Base-by-base conservation (phyloP, 2,797 vertebrate genomes). In the Spheniscus humboldti region DNA sequence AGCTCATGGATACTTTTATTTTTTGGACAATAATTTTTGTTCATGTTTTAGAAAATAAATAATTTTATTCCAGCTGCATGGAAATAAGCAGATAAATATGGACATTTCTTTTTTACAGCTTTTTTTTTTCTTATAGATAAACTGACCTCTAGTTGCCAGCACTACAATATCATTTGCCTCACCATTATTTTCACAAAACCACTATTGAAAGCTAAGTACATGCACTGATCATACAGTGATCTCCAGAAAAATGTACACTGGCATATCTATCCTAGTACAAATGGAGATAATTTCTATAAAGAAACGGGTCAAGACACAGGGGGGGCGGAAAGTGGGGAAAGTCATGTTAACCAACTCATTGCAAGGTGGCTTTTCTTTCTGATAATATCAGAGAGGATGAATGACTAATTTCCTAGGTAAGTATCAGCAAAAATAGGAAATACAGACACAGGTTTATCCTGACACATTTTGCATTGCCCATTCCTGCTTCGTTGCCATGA, bases 311-410 rank as follows among this genome's bases (percentile, higher is more conserved):
- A 50, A 67, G 43, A 75, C 63, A 48, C 0, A 0, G n/a, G 17
- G 3, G 3, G 11, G 11, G 22, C 2, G 7, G 7, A 41, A 7
- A 41, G 41, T 41, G 41, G 13, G 22, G 1, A 0, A 10, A 16
- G 11, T 37, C 13, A 69, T 12, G 14, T 62, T 33, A 77, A 37
- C 6, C 27, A 69, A 39, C 68, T 60, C 39, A 47, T 55, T 86
- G 35, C 24, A 73, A 89, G 20, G 35, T 52, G 12, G 16, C 6
- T 84, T 86, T 84, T 77, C 25, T 67, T 79, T 88, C 39, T 60
- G 18, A 62, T 35, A 3, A 77, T 16, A 64, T 33, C 24, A 50
- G 13, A 48, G 35, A 35, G 33, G 24, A 69, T 28, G 5, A 69
- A 39, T 66, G 13, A 83, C 6, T 50, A 25, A 62, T 59, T 84